A percentile compares a stretch with the other conserved stretches of the same genome.
Evolutionary conservation across 2,113 vertebrate species (phyloP).

Genomic region (Calyptomena viridis): DNA sequence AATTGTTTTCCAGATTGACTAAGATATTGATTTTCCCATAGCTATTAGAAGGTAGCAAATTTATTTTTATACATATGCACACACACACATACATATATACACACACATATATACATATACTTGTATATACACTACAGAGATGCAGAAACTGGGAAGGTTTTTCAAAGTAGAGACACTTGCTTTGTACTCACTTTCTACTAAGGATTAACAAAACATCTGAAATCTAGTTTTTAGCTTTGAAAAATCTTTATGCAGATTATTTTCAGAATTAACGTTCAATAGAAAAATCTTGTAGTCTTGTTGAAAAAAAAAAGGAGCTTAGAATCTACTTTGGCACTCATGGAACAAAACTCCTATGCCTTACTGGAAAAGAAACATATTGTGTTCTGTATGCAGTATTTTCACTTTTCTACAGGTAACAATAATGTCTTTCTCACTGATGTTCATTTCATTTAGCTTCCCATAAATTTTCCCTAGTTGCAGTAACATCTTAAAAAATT

Average conservation of each 20-base stretch:
- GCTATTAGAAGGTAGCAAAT: background rate
- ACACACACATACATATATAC: accelerated
- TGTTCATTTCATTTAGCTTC: background rate
- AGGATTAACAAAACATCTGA: background rate
- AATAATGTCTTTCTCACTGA: background rate
- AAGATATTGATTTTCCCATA: slow-evolving; percentile 12
- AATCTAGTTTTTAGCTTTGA: background rate
- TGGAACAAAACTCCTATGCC: background rate
- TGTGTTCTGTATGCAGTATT: background rate
- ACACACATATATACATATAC: too few species aligned
- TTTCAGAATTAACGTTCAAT: background rate
- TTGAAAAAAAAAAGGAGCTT: background rate
- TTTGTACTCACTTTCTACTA: background rate
- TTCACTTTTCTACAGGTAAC: background rate
- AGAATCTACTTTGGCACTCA: background rate
- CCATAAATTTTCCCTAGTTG: background rate
- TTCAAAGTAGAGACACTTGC: background rate
- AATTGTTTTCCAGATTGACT: slow-evolving; percentile 7
- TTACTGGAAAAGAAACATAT: background rate
- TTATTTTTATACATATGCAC: too few species aligned
- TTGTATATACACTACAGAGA: too few species aligned
- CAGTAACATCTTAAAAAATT: background rate
- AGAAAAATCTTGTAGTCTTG: background rate
- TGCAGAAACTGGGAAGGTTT: background rate
- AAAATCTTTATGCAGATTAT: background rate